A percentile compares a stretch with the other conserved stretches of the same genome.
These are phyloP conservation scores for Drosophila lowei DNA, from an alignment of 1,140 invertebrate genomes.

Conservation along the genomic window DNA sequence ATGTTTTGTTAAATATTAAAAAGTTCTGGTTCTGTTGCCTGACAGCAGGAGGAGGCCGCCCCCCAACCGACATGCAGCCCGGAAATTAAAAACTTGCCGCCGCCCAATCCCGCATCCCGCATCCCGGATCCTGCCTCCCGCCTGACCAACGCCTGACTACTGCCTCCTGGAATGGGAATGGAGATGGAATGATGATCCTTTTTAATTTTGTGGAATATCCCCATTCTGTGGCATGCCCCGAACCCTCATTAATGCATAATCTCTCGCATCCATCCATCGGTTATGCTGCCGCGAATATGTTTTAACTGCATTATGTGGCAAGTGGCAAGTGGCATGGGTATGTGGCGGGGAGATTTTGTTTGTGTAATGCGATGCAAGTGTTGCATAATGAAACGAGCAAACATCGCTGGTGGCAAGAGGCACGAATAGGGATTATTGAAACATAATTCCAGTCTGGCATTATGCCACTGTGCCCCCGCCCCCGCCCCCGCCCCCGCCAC, in stretches of 20 bases:
- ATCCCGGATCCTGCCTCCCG: background rate
- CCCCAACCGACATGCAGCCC: constrained; percentile 10
- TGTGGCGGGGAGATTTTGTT: constrained; percentile 30
- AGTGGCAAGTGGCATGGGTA: constrained; percentile 2
- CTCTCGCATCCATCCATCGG: background rate
- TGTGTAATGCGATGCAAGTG: constrained; percentile 60
- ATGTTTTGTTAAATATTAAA: constrained; percentile 36
- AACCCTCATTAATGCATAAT: constrained; percentile 59
- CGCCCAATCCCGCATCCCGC: too few relatives aligned
- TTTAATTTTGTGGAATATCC: constrained; percentile 1
- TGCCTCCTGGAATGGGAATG: too few relatives aligned
- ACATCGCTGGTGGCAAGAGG: background rate
- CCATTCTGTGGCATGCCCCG: too few relatives aligned
- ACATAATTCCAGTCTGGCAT: constrained; percentile 23
- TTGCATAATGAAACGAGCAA: constrained; percentile 55
- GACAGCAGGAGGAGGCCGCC: too few relatives aligned
- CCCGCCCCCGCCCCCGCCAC: too few relatives aligned
- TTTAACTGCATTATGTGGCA: constrained; percentile 51
- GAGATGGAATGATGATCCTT: background rate
- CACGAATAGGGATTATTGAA: constrained; percentile 18
- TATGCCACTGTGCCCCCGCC: too few relatives aligned
- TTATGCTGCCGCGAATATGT: constrained; percentile 44
- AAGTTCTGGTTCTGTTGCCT: background rate
- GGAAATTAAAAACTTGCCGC: constrained; percentile 59
- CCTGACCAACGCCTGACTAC: too few relatives aligned